Evolutionary conservation across 1,140 invertebrate species (phyloP).

Genomic region (Drosophila suzukii): DNA sequence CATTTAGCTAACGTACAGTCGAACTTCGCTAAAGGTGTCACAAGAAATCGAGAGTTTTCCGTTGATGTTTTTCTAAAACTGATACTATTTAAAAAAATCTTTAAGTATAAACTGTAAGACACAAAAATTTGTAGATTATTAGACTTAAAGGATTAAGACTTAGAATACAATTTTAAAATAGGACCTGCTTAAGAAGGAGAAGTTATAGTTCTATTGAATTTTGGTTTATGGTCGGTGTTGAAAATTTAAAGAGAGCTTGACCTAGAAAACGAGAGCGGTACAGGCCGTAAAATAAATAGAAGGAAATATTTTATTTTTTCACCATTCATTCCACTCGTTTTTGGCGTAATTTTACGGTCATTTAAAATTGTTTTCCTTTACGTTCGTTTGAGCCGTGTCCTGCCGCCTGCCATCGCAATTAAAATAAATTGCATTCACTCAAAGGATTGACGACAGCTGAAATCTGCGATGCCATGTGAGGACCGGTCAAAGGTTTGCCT

Average conservation of each 20-base stretch:
- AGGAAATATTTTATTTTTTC: not conserved
- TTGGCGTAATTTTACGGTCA: slow-evolving; percentile 34
- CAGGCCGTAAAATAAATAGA: slow-evolving; percentile 1
- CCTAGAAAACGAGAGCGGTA: slow-evolving; percentile 22
- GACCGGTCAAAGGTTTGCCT: slow-evolving; percentile 15
- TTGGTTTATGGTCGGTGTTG: slow-evolving; percentile 4
- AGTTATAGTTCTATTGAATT: not conserved
- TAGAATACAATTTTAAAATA: too few relatives aligned
- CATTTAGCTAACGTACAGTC: slow-evolving; percentile 18
- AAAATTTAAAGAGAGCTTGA: slow-evolving; percentile 50
- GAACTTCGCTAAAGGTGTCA: slow-evolving; percentile 10
- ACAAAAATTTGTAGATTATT: too few relatives aligned
- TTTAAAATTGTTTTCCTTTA: slow-evolving; percentile 44
- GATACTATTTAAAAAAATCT: not conserved
- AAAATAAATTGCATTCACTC: slow-evolving; percentile 66
- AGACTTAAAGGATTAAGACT: too few relatives aligned
- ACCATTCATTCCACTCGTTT: slow-evolving; percentile 18
- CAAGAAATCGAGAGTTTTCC: not conserved
- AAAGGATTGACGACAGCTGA: slow-evolving; percentile 36
- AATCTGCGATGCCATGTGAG: slow-evolving; percentile 4
- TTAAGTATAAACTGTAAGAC: not conserved
- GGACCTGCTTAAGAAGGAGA: too few relatives aligned
- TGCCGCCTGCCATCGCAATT: slow-evolving; percentile 50
- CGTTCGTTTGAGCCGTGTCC: slow-evolving; percentile 36
- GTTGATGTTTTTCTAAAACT: not conserved